These are phyloP conservation scores for Rhinopomastus cyanomelas DNA, from an alignment of 2,113 vertebrate genomes.

Conservation along the genomic window DNA sequence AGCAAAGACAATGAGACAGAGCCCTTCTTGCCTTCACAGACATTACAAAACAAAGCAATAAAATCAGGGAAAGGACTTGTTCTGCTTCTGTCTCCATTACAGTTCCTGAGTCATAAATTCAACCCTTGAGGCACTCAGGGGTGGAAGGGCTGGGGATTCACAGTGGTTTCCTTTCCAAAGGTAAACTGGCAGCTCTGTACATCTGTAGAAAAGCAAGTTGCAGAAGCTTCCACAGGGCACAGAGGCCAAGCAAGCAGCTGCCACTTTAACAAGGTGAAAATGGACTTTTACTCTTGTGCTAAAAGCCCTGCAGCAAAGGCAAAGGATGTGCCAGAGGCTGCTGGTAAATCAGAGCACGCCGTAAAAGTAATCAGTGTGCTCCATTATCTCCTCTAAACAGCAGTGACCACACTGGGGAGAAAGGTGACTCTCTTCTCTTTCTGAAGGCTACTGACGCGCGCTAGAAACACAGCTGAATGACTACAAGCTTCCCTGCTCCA, in stretches of 20 bases:
- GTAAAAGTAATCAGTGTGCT: not conserved
- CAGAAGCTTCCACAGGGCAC: not conserved
- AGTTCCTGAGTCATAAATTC: not conserved
- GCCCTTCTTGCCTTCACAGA: not conserved
- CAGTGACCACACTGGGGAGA: not conserved
- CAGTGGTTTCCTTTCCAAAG: not conserved
- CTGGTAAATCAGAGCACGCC: not conserved
- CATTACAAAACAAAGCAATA: not conserved
- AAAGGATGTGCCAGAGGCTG: not conserved
- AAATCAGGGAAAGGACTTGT: not conserved
- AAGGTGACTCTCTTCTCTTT: not conserved
- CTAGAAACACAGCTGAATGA: not conserved
- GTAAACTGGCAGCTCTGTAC: not conserved
- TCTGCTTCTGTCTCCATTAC: not conserved
- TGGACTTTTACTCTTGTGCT: not conserved
- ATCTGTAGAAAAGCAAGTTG: not conserved
- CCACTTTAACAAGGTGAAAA: not conserved
- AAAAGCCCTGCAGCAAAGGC: not conserved
- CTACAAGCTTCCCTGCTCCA: not conserved
- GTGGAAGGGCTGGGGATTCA: accelerated
- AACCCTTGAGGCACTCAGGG: not conserved
- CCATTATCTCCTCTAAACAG: not conserved
- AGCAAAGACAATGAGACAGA: not conserved
- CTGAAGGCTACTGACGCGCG: not conserved
- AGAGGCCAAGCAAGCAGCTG: not conserved